Conservation (phyloP, 2,888 invertebrate genomes). For the Lasioglossum vierecki region DNA sequence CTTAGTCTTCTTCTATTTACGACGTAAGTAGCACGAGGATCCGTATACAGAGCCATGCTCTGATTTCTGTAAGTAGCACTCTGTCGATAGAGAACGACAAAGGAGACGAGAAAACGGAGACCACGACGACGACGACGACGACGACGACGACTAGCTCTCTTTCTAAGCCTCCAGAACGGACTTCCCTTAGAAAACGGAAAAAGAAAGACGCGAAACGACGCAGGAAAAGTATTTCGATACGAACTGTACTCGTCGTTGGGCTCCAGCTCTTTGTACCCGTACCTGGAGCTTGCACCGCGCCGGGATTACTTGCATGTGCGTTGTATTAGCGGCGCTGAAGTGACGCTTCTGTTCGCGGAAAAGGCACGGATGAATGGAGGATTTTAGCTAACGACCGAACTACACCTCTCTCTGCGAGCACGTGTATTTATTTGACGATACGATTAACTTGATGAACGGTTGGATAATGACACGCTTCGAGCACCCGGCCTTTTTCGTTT, state of each 20-base stretch:
- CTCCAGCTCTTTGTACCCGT: constrained; percentile 52
- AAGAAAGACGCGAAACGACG: constrained; percentile 57
- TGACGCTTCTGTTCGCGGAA: constrained; percentile 39
- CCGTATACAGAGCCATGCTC: constrained; percentile 63
- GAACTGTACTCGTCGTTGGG: constrained; percentile 46
- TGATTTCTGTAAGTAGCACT: constrained; percentile 84
- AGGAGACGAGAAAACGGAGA: constrained; percentile 25
- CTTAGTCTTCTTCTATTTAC: constrained; percentile 72
- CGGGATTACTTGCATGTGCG: constrained; percentile 54
- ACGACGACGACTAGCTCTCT: constrained; percentile 50
- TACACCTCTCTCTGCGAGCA: constrained; percentile 18
- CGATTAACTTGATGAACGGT: constrained; percentile 24
- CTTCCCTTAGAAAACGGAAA: constrained; percentile 49
- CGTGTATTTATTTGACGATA: constrained; percentile 31
- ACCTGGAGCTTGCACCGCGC: constrained; percentile 25
- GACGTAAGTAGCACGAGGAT: constrained; percentile 78
- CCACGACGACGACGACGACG: constrained; percentile 25
- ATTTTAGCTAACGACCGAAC: constrained; percentile 50
- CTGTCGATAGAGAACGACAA: constrained; percentile 76
- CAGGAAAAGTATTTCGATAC: constrained; percentile 61
- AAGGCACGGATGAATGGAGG: constrained; percentile 29
- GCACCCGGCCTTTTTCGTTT: neutral
- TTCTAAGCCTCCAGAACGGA: constrained; percentile 57
- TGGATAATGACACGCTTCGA: neutral
- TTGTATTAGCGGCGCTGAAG: constrained; percentile 44